Evolutionary conservation across 2,797 vertebrate genomes (phyloP).

Genomic region (Bradypodion ventrale): DNA sequence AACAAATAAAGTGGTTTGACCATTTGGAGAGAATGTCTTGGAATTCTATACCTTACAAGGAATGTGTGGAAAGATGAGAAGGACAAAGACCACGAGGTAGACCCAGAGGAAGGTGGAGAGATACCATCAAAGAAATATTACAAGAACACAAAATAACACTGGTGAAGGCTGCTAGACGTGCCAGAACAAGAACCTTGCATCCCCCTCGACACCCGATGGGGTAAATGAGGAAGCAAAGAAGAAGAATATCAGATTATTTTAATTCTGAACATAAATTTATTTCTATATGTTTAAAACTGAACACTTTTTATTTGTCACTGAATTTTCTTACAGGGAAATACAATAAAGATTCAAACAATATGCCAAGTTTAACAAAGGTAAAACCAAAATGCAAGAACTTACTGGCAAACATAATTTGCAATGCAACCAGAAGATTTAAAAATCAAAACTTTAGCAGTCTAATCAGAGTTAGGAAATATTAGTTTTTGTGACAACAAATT

Average conservation of each 20-base stretch:
- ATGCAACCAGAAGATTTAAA: background rate
- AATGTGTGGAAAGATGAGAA: too few species aligned
- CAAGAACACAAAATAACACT: too few species aligned
- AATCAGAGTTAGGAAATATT: background rate
- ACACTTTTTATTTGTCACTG: background rate
- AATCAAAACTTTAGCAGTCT: background rate
- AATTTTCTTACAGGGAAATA: background rate
- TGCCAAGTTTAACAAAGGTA: background rate
- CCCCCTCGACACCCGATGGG: too few species aligned
- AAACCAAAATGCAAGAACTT: background rate
- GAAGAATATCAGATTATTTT: accelerated
- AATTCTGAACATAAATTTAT: background rate
- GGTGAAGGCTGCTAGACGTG: too few species aligned
- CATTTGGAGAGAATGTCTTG: too few species aligned
- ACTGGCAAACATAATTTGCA: background rate
- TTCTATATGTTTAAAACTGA: background rate
- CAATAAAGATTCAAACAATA: background rate
- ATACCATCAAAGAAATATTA: too few species aligned
- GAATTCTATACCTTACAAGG: too few species aligned
- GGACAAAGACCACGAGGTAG: too few species aligned
- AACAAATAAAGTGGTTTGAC: too few species aligned
- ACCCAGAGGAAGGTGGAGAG: too few species aligned
- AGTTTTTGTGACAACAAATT: background rate
- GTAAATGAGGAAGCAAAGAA: too few species aligned
- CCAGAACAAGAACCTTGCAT: too few species aligned